Percentiles rank a stretch among this genome's conserved stretches.
Conservation (phyloP, 2,888 invertebrate species). For the Oligia strigilis region DNA sequence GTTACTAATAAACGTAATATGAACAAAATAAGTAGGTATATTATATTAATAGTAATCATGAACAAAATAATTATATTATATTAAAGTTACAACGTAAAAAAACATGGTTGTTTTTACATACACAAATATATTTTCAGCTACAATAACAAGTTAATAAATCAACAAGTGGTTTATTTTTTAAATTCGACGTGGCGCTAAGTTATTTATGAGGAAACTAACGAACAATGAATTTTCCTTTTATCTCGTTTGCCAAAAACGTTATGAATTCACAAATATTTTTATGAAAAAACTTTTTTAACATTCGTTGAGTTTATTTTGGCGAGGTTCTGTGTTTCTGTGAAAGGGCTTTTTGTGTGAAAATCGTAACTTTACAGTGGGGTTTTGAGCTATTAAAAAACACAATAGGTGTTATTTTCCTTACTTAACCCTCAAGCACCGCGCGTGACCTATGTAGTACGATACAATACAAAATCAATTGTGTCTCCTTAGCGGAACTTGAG, state of each 20-base stretch:
- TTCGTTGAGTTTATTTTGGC: constrained; percentile 31
- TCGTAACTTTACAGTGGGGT: neutral
- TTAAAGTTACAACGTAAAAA: neutral
- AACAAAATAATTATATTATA: neutral
- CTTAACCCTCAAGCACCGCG: neutral
- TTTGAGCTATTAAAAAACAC: neutral
- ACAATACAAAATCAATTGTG: too few species aligned
- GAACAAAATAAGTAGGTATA: neutral
- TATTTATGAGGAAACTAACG: constrained; percentile 48
- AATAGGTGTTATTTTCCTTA: neutral
- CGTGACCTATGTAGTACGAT: too few species aligned
- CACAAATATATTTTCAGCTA: neutral
- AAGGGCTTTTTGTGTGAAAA: constrained; percentile 1
- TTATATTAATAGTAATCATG: neutral
- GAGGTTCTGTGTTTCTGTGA: constrained; percentile 1
- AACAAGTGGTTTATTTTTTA: constrained; percentile 44
- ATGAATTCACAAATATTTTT: constrained; percentile 38
- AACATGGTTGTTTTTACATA: neutral
- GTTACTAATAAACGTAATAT: too few species aligned
- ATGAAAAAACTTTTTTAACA: constrained; percentile 46
- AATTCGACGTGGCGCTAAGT: constrained; percentile 38
- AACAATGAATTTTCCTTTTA: constrained; percentile 38
- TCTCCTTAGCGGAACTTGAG: too few species aligned
- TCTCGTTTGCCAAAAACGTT: constrained; percentile 28
- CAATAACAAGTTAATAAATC: constrained; percentile 27